Percentiles rank a stretch among this genome's conserved stretches.
Conservation (phyloP, 2,113 vertebrate genomes). For the Chaetura pelagica region DNA sequence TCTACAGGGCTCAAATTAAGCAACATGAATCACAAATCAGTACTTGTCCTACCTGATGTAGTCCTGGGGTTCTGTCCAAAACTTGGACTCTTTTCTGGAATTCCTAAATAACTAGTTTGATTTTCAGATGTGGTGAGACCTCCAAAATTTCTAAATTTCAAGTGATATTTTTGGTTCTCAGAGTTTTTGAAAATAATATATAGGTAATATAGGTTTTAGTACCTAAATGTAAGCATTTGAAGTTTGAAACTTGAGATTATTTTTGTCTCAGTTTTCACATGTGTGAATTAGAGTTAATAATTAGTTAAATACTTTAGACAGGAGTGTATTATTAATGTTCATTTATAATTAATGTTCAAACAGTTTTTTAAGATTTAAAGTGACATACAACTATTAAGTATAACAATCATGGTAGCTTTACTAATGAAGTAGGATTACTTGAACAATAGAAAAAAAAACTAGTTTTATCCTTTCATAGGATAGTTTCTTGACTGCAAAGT, state of each 20-base stretch:
- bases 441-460: background rate
- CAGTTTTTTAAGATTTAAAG: slow-evolving; percentile 49
- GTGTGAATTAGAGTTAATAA: slow-evolving; percentile 32
- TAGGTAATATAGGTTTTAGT: background rate
- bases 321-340: slow-evolving; percentile 58
- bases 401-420: background rate
- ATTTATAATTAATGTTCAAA: slow-evolving; percentile 57
- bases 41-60: background rate
- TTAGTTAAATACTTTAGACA: slow-evolving; percentile 55
- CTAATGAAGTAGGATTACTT: background rate
- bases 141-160: background rate
- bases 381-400: slow-evolving; percentile 15
- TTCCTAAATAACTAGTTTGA: background rate
- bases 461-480: background rate
- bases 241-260: slow-evolving; percentile 28
- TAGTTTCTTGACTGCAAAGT: background rate
- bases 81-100: background rate
- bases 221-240: background rate
- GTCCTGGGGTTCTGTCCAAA: background rate
- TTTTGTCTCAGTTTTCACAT: background rate
- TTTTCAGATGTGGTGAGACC: background rate
- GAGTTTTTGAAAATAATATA: background rate
- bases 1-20: background rate
- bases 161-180: background rate
- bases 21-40: background rate